These are phyloP conservation scores for Brenthis ino DNA, from an alignment of 2,888 invertebrate species.

Conservation along the genomic window DNA sequence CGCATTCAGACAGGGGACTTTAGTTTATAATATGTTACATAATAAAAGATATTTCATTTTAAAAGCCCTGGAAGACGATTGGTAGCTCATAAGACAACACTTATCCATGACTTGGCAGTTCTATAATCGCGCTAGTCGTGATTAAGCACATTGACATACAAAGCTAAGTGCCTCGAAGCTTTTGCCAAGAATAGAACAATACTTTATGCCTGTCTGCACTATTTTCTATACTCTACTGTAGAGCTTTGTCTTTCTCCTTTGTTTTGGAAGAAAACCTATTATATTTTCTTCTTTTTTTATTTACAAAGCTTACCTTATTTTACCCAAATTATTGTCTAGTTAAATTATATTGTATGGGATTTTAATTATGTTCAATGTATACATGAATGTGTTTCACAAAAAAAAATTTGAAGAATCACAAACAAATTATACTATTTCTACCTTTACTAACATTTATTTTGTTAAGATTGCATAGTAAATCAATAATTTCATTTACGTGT, in stretches of 20 bases:
- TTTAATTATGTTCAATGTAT: too few relatives aligned
- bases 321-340: too few relatives aligned
- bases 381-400: too few relatives aligned
- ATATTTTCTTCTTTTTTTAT: background rate
- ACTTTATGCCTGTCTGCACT: conserved; percentile 20
- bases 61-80: conserved; percentile 16
- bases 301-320: background rate
- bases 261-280: too few relatives aligned
- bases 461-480: too few relatives aligned
- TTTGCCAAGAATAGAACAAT: conserved; percentile 10
- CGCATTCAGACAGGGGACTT: too few relatives aligned
- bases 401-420: too few relatives aligned
- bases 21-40: background rate
- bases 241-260: too few relatives aligned
- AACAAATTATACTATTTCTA: too few relatives aligned
- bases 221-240: conserved; percentile 4
- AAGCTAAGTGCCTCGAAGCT: conserved; percentile 17
- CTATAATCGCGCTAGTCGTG: conserved; percentile 23
- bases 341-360: too few relatives aligned
- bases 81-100: conserved; percentile 20
- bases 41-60: conserved; percentile 4
- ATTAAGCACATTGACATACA: conserved; percentile 28
- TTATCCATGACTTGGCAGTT: conserved; percentile 22
- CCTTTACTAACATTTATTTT: too few relatives aligned
- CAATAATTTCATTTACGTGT: too few relatives aligned